Percentiles rank a stretch among this genome's conserved stretches.
Evolutionary conservation across 2,888 invertebrate genomes (phyloP).

Genomic region (Sicus ferrugineus): DNA sequence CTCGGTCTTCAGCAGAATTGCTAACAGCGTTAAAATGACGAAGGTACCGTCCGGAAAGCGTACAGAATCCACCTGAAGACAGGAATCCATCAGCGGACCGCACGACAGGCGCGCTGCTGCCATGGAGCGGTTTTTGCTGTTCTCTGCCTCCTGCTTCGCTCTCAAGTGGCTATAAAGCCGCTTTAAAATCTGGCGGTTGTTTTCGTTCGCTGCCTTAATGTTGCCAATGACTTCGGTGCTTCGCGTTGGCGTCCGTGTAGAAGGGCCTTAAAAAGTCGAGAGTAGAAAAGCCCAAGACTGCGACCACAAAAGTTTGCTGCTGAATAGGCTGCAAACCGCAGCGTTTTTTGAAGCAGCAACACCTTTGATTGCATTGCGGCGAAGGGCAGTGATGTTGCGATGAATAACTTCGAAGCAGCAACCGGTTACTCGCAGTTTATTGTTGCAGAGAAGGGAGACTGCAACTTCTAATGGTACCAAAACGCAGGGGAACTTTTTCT

Average conservation of each 20-base stretch:
- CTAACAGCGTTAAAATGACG: not conserved
- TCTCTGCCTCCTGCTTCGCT: too few relatives aligned
- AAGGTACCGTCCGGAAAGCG: slow-evolving; percentile 12
- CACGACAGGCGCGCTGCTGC: not conserved
- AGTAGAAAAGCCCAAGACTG: not conserved
- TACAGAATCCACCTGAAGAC: slow-evolving; percentile 31
- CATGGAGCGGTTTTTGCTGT: not conserved
- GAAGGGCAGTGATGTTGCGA: not conserved
- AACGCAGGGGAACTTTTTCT: too few relatives aligned
- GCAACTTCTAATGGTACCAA: too few relatives aligned
- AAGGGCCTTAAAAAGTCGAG: not conserved
- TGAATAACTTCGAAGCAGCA: too few relatives aligned
- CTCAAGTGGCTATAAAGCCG: not conserved
- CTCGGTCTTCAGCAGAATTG: not conserved
- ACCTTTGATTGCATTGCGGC: not conserved
- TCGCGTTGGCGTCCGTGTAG: not conserved
- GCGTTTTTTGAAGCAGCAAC: not conserved
- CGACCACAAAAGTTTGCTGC: slow-evolving; percentile 12
- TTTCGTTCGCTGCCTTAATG: not conserved
- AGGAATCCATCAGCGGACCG: slow-evolving; percentile 28
- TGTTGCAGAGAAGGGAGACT: too few relatives aligned
- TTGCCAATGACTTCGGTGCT: slow-evolving; percentile 25
- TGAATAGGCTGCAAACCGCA: slow-evolving; percentile 18
- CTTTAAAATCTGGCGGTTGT: not conserved
- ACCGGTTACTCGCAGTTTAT: too few relatives aligned